Evolutionary conservation across 2,888 invertebrate genomes (phyloP).

Genomic region (Cryptosula pallasiana): DNA sequence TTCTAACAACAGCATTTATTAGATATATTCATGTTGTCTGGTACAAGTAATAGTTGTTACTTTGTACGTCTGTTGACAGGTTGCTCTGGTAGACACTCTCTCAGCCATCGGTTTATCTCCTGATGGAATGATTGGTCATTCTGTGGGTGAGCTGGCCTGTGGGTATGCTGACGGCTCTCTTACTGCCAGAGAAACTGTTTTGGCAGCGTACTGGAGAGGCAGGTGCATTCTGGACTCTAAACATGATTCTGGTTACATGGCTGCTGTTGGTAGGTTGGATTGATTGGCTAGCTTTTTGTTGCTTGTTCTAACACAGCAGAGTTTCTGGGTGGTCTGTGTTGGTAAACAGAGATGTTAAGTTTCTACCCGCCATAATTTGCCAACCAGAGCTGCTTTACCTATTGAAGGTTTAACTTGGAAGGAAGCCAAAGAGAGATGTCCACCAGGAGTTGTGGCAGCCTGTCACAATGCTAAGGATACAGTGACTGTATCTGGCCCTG

Average conservation of each 20-base stretch:
- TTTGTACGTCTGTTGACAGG: slow-evolving; percentile 57
- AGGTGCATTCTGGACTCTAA: slow-evolving; percentile 47
- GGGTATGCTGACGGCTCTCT: slow-evolving; percentile 96
- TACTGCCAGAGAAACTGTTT: slow-evolving; percentile 85
- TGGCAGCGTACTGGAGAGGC: slow-evolving; percentile 84
- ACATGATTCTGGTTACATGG: slow-evolving; percentile 50
- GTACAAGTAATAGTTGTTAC: too few relatives aligned
- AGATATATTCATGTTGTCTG: too few relatives aligned
- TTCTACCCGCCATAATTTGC: too few relatives aligned
- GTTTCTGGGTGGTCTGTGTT: too few relatives aligned
- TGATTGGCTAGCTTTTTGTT: too few relatives aligned
- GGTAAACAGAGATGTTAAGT: too few relatives aligned
- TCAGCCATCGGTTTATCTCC: slow-evolving; percentile 69
- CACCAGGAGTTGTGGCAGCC: slow-evolving; percentile 56
- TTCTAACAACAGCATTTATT: too few relatives aligned
- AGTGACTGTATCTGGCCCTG: slow-evolving; percentile 87
- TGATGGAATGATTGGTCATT: slow-evolving; percentile 94
- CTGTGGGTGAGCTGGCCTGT: slow-evolving; percentile 87
- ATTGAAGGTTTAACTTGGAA: slow-evolving; percentile 52
- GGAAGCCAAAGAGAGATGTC: slow-evolving; percentile 46
- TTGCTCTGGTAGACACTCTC: slow-evolving; percentile 87
- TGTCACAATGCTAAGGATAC: slow-evolving; percentile 93
- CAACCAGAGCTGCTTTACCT: too few relatives aligned
- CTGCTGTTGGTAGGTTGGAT: slow-evolving; percentile 51
- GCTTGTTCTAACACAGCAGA: too few relatives aligned